phyloP scores from a whole-genome alignment of 2,888 invertebrate species.

The Eristalis intricaria region DNA sequence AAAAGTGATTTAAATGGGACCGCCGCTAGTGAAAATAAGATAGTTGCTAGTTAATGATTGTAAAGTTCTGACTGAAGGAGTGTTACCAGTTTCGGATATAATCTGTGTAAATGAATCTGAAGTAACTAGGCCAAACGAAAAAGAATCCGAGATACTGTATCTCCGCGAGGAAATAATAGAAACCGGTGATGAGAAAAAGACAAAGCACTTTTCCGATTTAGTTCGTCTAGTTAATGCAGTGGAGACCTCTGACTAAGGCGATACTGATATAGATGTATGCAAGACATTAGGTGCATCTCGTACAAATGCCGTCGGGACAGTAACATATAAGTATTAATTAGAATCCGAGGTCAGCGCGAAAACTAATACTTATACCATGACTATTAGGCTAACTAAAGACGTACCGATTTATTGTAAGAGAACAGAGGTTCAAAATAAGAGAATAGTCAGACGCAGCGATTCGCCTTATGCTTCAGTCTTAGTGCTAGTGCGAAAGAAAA shows the following conservation, averaged over 20 bases:
- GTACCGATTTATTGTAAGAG: neutral
- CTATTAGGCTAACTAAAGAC: neutral
- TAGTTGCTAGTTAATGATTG: neutral
- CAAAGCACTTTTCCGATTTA: neutral
- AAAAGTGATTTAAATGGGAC: neutral
- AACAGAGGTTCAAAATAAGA: neutral
- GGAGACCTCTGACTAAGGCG: neutral
- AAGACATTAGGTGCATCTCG: neutral
- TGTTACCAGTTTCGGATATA: neutral
- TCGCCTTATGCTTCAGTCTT: constrained; percentile 68
- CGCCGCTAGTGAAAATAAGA: neutral
- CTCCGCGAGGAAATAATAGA: neutral
- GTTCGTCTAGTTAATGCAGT: neutral
- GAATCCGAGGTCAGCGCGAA: neutral
- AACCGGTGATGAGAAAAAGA: neutral
- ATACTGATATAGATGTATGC: neutral
- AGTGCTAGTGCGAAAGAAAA: constrained; percentile 65
- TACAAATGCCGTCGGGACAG: neutral
- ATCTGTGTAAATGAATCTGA: neutral
- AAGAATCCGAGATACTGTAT: neutral
- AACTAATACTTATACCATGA: neutral
- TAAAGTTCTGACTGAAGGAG: constrained; percentile 7
- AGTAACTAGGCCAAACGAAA: neutral
- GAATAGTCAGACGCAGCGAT: constrained; percentile 48
- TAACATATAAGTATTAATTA: neutral